Evolutionary conservation across 2,888 invertebrate genomes (phyloP), one percentile per base, ranked within the genome.

Genomic region (Homarus gammarus): DNA sequence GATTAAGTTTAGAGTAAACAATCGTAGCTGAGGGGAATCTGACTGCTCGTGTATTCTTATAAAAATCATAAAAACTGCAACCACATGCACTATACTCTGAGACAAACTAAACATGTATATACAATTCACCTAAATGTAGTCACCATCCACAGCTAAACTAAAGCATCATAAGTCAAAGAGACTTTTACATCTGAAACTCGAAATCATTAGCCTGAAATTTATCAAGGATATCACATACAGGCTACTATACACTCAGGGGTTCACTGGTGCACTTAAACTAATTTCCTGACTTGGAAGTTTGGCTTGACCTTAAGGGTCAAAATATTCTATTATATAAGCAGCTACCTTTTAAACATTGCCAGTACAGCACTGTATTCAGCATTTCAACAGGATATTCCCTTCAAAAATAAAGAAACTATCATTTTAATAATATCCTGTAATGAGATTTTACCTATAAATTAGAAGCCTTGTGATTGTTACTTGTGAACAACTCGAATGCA

Each of bases 41-140:
- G 12, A 44, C 44, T 44, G 15, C 36, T 8, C 36, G 31, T n/a
- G 38, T 38, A 10, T 27, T 33, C 40, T 18, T 36, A 73, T 73
- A 73, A 33, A 73, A 36, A 36, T 22, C 73, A 73, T 73, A 73
- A 22, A 73, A 73, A 73, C 38, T 40, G 12, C 38, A 36, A 38
- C 73, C 27, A 36, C 73, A 73, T 27, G 15, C 38, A 73, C 8
- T 73, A 33, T 73, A 73, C 73, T 38, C 73, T 73, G 73, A 73
- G 33, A 40, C 31, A 38, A 73, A 73, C 73, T 73, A 73, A 36
- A 73, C 38, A 36, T 56, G 22, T 3, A 56, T 56, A 3, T 18
- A 56, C 12, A 18, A 56, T 56, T 18, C 22, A 18, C 18, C 12
- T 56, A 56, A 12, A 2, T 18, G 12, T 22, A 56, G 3, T 56